Conservation (phyloP, 2,797 vertebrate genomes). For the Rhodeus uyekii region DNA sequence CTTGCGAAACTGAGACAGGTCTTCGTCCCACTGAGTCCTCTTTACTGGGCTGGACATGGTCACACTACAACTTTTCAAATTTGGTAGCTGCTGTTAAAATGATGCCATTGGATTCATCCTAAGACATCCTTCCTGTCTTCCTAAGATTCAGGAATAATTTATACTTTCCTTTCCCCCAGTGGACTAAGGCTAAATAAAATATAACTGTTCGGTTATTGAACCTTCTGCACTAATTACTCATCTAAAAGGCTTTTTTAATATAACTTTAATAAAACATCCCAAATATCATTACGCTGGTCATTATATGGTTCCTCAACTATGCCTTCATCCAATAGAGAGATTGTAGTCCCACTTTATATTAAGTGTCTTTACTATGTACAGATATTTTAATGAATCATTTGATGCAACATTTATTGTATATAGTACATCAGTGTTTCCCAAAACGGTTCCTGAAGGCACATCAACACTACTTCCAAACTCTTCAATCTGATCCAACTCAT, state of each 20-base stretch:
- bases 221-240: not conserved
- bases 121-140: not conserved
- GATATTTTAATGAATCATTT: not conserved
- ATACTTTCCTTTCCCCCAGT: not conserved
- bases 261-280: not conserved
- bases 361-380: not conserved
- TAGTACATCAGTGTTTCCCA: not conserved
- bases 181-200: conserved; percentile 7
- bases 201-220: not conserved
- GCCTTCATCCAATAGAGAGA: not conserved
- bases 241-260: not conserved
- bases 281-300: not conserved
- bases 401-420: not conserved
- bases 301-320: not conserved
- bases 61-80: conserved; percentile 59
- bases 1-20: conserved; percentile 75
- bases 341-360: not conserved
- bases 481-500: not conserved
- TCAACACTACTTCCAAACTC: not conserved
- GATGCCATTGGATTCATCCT: not conserved
- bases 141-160: not conserved
- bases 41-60: conserved; percentile 76
- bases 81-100: conserved; percentile 4
- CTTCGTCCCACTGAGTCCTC: conserved; percentile 75
- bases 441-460: not conserved